phyloP scores from a whole-genome alignment of 2,113 vertebrate genomes.

The Lampris megalopsis region DNA sequence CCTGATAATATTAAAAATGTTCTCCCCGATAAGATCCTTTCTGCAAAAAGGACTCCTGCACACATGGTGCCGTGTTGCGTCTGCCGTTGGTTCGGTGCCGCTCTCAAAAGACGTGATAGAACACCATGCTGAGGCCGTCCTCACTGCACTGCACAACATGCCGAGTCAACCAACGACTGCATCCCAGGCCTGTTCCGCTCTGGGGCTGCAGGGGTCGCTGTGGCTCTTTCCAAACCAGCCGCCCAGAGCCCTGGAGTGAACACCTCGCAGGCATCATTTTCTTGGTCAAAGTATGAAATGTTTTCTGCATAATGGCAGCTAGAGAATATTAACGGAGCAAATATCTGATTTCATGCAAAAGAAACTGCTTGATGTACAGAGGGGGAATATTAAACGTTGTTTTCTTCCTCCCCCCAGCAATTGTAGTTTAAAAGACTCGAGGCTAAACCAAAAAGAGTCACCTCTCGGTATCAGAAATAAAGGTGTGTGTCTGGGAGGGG shows the following conservation, averaged over 20 bases:
- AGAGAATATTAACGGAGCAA: slow-evolving; percentile 78
- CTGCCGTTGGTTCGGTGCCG: too few species aligned
- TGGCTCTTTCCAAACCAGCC: slow-evolving; percentile 59
- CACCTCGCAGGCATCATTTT: slow-evolving; percentile 78
- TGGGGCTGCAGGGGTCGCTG: slow-evolving; percentile 77
- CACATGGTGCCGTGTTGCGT: too few species aligned
- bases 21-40: too few species aligned
- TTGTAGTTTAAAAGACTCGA: slow-evolving; percentile 55
- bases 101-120: too few species aligned
- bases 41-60: too few species aligned
- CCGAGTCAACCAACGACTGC: too few species aligned
- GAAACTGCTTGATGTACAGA: slow-evolving; percentile 77
- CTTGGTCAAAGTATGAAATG: slow-evolving; percentile 80
- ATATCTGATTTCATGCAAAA: slow-evolving; percentile 80
- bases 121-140: too few species aligned
- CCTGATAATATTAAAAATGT: too few species aligned
- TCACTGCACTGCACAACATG: too few species aligned
- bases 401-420: slow-evolving; percentile 59
- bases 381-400: slow-evolving; percentile 77
- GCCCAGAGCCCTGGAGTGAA: slow-evolving; percentile 43
- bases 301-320: slow-evolving; percentile 75
- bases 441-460: slow-evolving; percentile 55
- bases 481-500: too few species aligned
- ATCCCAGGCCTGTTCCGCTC: too few species aligned
- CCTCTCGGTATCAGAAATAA: slow-evolving; percentile 7